Evolutionary conservation across 92 coral and sea anemone genomes (phyloP).

Genomic region (Actinernus sp.): DNA sequence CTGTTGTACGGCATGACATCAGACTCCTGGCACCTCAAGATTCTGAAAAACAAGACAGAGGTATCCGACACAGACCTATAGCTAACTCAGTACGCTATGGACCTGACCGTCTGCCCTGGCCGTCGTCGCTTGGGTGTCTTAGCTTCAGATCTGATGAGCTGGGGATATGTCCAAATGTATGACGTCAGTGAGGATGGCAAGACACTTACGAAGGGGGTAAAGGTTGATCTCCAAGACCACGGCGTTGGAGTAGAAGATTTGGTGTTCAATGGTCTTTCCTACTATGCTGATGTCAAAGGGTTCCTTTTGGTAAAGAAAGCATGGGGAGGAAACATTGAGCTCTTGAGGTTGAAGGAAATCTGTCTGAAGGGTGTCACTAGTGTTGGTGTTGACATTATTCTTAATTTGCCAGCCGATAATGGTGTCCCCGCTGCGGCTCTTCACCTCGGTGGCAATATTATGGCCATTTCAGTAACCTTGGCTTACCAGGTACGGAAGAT

Average conservation of each 20-base stretch:
- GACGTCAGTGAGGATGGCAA: constrained; percentile 22
- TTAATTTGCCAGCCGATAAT: background rate
- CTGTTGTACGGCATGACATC: background rate
- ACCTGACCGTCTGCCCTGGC: constrained; percentile 9
- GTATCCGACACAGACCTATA: background rate
- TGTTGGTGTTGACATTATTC: background rate
- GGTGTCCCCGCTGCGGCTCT: background rate
- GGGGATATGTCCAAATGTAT: constrained; percentile 11
- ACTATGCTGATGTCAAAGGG: background rate
- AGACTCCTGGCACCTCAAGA: constrained; percentile 4
- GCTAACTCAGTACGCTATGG: background rate
- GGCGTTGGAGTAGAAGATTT: background rate
- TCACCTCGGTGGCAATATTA: background rate
- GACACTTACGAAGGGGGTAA: background rate
- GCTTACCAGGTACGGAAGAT: background rate
- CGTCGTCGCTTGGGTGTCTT: constrained; percentile 18
- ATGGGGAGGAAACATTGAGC: background rate
- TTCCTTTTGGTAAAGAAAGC: background rate
- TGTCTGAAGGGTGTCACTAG: background rate
- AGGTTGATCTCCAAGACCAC: constrained; percentile 1
- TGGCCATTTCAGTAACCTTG: background rate
- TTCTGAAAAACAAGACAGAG: background rate
- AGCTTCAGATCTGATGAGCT: background rate
- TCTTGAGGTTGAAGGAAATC: background rate
- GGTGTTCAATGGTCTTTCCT: background rate